Base-by-base conservation (phyloP, 1,140 invertebrate genomes). In the Orussus abietinus region DNA sequence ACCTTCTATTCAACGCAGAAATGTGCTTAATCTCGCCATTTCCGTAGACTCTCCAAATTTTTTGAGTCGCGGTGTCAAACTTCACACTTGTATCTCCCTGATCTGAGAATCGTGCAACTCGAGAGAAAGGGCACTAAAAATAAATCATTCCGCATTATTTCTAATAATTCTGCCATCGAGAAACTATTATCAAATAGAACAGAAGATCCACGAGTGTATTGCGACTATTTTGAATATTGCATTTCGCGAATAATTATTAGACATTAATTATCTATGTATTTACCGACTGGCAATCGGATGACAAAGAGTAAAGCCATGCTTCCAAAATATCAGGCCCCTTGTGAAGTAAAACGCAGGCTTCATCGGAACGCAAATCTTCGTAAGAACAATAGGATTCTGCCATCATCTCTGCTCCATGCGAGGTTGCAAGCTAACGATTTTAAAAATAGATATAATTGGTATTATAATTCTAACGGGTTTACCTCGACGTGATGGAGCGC, bases 261-360 rank as follows among this genome's bases (percentile, higher is more conserved):
- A 36, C n/a, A 19, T 14, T 17, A 38, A 42, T 6, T 7, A 6
- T 18, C 14, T 12, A 11, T 9, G 5, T 39, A 55, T 75, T 75
- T 60, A 81, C 80, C 51, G 68, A 67, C 45, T 77, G 64, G 52
- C 80, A 82, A 52, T 82, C 78, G 18, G 75, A 72, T n/a, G 79
- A 80, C 2, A 81, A 69, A 25, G 69, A 67, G 45, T 81, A 82
- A 1, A 81, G 56, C 49, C 66, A 75, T 1, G 67, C 55, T 39
- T 74, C 55, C 9, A 53, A 26, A 14, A 37, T 14, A 25, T 55
- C 55, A 7, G 66, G 55, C 7, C 69, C 48, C 0, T 51, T 57
- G 9, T 61, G 72, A 2, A 77, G 46, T 12, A 51, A 53, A 17
- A 81, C 57, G 39, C 77, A 83, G 0, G 80, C 79, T 53, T 81